Evolutionary conservation across 2,113 vertebrate species (phyloP).

Genomic region (Mesocricetus auratus): DNA sequence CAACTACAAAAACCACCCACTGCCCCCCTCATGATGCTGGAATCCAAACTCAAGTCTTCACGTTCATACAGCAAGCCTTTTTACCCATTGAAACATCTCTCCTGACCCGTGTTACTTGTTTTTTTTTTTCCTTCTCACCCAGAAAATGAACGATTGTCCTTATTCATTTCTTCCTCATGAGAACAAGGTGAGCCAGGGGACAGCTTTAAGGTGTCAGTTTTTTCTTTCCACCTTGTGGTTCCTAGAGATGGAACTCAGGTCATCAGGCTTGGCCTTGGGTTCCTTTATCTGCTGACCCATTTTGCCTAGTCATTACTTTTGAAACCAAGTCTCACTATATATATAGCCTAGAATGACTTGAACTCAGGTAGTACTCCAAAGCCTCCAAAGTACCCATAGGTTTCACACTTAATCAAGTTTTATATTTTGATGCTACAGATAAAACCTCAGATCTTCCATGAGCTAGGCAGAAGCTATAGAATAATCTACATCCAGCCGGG

Average conservation of each 20-base stretch:
- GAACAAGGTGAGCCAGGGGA: neutral
- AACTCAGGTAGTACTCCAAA: neutral
- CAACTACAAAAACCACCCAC: neutral
- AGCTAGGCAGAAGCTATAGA: neutral
- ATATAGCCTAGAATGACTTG: neutral
- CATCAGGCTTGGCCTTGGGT: neutral
- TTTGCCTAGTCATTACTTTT: neutral
- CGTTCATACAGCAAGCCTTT: neutral
- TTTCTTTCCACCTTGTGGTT: neutral
- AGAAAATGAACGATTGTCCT: neutral
- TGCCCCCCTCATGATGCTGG: neutral
- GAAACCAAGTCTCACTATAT: neutral
- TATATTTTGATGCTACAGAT: neutral
- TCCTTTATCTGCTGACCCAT: neutral
- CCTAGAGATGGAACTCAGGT: neutral
- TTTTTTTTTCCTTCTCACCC: neutral
- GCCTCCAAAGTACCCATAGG: neutral
- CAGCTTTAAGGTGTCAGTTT: neutral
- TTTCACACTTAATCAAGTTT: neutral
- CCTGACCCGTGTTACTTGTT: too few species aligned
- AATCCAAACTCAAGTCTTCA: neutral
- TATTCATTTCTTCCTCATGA: slow-evolving; percentile 36
- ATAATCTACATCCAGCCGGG: too few species aligned
- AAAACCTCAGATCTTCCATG: neutral
- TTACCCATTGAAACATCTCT: neutral